Conservation (phyloP, 2,113 vertebrate species). For the Mirounga angustirostris region DNA sequence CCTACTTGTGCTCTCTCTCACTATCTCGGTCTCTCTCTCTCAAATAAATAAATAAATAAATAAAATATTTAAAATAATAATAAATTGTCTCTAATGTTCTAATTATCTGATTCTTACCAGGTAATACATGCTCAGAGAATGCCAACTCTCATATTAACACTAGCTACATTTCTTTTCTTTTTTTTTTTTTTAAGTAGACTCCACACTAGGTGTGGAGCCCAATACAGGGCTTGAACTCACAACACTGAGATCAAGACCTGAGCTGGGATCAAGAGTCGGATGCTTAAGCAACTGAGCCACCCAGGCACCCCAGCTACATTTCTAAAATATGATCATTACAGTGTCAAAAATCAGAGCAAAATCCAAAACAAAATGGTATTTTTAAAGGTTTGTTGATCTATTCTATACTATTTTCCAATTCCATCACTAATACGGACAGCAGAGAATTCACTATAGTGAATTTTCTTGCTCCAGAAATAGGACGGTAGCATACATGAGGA, state of each 20-base stretch:
- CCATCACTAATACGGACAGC: background rate
- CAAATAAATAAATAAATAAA: no score
- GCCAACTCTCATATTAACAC: background rate
- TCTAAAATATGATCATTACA: conserved; percentile 19
- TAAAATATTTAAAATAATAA: background rate
- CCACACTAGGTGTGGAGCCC: background rate
- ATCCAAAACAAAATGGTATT: conserved; percentile 7
- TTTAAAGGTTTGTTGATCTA: background rate
- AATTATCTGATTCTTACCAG: conserved; percentile 27
- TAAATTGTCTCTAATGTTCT: conserved; percentile 19
- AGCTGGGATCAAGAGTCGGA: background rate
- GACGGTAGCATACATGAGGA: background rate
- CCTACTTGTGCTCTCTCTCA: no score
- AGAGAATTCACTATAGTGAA: background rate
- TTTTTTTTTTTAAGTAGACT: background rate
- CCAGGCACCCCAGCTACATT: background rate
- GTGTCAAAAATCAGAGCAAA: conserved; percentile 50
- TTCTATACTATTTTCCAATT: conserved; percentile 45
- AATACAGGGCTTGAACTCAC: background rate
- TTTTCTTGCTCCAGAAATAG: conserved; percentile 34
- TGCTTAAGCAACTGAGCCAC: background rate
- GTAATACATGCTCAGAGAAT: background rate
- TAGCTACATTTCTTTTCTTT: background rate
- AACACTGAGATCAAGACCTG: background rate
- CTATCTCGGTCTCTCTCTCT: no score